Evolutionary conservation across 1,140 invertebrate genomes (phyloP), one percentile per base, ranked within the genome.

Genomic region (Helicoverpa armigera): DNA sequence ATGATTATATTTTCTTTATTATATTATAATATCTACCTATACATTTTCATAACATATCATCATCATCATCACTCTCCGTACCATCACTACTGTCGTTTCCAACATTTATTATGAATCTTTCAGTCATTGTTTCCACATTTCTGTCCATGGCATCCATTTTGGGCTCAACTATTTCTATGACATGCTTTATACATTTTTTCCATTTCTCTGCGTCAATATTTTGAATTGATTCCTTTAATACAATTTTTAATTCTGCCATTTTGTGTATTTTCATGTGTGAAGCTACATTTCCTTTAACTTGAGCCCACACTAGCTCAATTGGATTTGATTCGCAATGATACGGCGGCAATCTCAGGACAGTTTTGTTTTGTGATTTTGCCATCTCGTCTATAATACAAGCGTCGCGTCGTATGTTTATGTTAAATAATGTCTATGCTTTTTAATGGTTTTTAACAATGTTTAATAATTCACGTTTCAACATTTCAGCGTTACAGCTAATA

Each of bases 271-370:
- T 82, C 18, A 63, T 82, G 79, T 80, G 61, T 65, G 67, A 16
- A 18, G 86, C 86, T 2, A 90, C 89, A 51, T 85, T 79, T 18
- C 82, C 75, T 85, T 94, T 94, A 10, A 92, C 78, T 3, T 88
- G 56, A 5, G 84, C 83, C 91, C 90, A 91, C 29, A 91, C 80
- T 3, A 88, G 43, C 79, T 94, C 91, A 16, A 93, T 93, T 0
- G 91, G 89, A 77, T 93, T 94, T 0, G 90, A 75, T 58, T 93
- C 86, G 60, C 80, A 84, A 76, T 94, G 90, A 80, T 54, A 54
- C 10, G 51, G 51, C 13, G 51, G 51, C 51, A 14, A 14, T 11
- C 51, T 11, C 51, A 54, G n/a, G 12, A 54, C 51, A 13, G 23
- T 23, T 23, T 23, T 23, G 13, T 54, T 54, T 54, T 54, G 9